These are phyloP conservation scores for Siniperca undulata DNA, from an alignment of 2,797 vertebrate genomes.

Conservation along the genomic window DNA sequence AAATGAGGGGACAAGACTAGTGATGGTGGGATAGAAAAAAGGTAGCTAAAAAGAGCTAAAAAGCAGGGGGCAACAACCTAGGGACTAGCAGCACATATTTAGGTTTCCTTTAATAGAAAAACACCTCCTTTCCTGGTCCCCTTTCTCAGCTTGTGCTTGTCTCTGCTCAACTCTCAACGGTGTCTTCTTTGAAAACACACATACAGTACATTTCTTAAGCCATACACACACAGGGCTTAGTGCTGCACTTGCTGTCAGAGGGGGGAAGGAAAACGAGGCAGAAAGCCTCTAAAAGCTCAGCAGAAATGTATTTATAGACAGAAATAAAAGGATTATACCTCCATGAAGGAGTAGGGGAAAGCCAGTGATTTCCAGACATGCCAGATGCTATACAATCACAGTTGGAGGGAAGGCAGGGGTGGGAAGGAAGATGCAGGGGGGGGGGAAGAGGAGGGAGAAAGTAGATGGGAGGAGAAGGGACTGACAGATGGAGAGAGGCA, in stretches of 20 bases:
- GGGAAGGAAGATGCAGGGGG: neutral
- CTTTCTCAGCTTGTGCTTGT: conserved; percentile 33
- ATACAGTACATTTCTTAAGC: conserved; percentile 56
- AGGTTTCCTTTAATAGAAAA: conserved; percentile 43
- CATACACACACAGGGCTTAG: conserved; percentile 55
- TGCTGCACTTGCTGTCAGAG: conserved; percentile 62
- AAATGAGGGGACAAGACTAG: neutral
- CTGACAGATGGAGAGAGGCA: conserved; percentile 64
- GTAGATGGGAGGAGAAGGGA: neutral
- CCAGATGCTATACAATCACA: conserved; percentile 65
- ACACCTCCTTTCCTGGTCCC: conserved; percentile 17
- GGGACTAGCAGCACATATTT: conserved; percentile 20
- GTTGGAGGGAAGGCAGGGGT: conserved; percentile 24
- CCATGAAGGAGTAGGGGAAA: conserved; percentile 72
- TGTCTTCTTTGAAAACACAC: conserved; percentile 48
- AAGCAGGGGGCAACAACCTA: conserved; percentile 12
- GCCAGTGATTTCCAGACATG: conserved; percentile 73
- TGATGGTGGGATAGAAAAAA: neutral
- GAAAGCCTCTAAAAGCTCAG: conserved; percentile 78
- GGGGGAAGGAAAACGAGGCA: conserved; percentile 33
- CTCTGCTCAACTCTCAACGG: conserved; percentile 46
- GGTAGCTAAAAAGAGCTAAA: conserved; percentile 7
- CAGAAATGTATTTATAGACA: conserved; percentile 83
- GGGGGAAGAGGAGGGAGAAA: neutral
- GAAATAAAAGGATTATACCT: conserved; percentile 84